Evolutionary conservation across 2,113 vertebrate genomes (phyloP), one percentile per base, ranked within the genome.

Genomic region (Hylia prasina): DNA sequence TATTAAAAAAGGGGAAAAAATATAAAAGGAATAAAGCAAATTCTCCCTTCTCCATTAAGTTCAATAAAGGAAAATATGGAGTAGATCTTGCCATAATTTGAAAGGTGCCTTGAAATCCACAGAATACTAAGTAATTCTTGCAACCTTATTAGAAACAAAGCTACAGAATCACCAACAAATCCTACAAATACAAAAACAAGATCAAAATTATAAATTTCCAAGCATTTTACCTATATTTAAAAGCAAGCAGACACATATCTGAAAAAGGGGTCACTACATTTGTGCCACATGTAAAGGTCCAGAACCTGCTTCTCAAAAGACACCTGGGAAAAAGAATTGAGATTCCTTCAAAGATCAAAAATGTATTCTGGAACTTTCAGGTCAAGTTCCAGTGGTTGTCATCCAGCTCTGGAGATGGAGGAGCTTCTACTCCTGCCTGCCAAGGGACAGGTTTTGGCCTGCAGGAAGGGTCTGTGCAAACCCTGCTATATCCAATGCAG

Each of bases 1-100:
- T 61, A 57, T 22, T 45, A 7, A 60, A 82, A 25, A 45, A 69
- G 19, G 18, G 15, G 10, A 30, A 53, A 53, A 18, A 53, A 53
- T 17, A 51, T 51, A 51, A 51, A 15, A 21, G 7, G 3, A 6
- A 14, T 1, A 44, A 37, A 48, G 4, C 0, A 21, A 9, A n/a
- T 53, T 68, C 4, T 53, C 6, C 19, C n/a, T 87, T 64, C 53
- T 42, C 27, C 9, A 42, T 63, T 33, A 53, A 75, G 13, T 9
- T 8, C 2, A 45, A 13, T 40, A 44, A 31, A 30, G 8, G 85
- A 44, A 7, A 71, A 51, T 24, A n/a, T 21, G 14, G 63, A 66
- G 4, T 28, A 69, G 65, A 63, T 2, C 9, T 79, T 54, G 28
- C 7, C 61, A 8, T 24, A 33, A 35, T 39, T 71, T 84, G 21